Base-by-base conservation (phyloP, 92 coral and sea anemone genomes). In the Siderastrea radians region DNA sequence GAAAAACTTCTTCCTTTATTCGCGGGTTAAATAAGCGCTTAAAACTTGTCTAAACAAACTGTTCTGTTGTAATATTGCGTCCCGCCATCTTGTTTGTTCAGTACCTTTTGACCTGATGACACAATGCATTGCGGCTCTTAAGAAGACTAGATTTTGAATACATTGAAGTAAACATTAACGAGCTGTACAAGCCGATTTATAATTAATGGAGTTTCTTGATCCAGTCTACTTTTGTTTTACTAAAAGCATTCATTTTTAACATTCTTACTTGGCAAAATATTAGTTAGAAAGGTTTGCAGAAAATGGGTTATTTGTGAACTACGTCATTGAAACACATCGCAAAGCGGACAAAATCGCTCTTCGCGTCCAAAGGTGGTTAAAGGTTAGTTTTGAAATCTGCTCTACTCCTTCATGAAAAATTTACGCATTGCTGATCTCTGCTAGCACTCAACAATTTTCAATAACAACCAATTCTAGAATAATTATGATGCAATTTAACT, bases 51-150 rank as follows among this genome's bases (percentile, higher is more conserved):
- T 73, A 74, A 84, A 84, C 79, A 74, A 19, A 49, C 5, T n/a
- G 14, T 74, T 84, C 51, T 58, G n/a, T 49, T 50, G 17, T 62
- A 72, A 83, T 62, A 61, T 73, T 84, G 48, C 44, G n/a, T 63
- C 5, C 8, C 38, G 81, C 74, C 80, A 26, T 51, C 79, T 48
- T 84, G 87, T 73, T 84, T 84, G 43, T 84, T 84, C 79, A 84
- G 71, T 58, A 62, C 52, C 17, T 13, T 72, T 73, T 49, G 50
- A 65, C 63, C 71, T 53, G 50, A 38, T 16, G 14, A 59, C 48
- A 60, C 52, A 67, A 52, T 70, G 69, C 67, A 13, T 50, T 59
- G 58, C 43, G 76, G 66, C 63, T 44, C 66, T 38, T 58, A 44
- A 45, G n/a, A 55, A 53, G 54, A 16, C 17, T 64, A 67, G 43